phyloP scores from a whole-genome alignment of 2,113 vertebrate genomes.

The Lanius ludovicianus region DNA sequence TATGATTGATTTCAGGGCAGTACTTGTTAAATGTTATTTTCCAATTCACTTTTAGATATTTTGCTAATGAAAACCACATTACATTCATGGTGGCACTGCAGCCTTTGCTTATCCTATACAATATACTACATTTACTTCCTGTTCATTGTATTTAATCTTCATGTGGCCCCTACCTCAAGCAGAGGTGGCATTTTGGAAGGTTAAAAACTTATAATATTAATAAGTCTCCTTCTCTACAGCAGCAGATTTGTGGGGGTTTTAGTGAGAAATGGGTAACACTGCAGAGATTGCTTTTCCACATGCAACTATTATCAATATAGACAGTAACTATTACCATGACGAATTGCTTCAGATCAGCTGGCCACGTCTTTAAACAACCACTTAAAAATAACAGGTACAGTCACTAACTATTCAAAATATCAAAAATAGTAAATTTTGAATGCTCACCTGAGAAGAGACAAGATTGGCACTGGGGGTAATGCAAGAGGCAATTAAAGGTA shows the following conservation, averaged over 20 bases:
- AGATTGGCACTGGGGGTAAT: not conserved
- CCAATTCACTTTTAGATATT: conserved; percentile 24
- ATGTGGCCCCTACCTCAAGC: not conserved
- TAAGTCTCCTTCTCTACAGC: not conserved
- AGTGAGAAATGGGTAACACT: not conserved
- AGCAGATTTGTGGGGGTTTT: not conserved
- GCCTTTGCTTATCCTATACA: not conserved
- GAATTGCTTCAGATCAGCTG: not conserved
- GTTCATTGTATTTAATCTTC: not conserved
- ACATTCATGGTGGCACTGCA: not conserved
- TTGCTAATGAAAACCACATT: conserved; percentile 2
- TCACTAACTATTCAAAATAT: not conserved
- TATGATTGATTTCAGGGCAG: conserved; percentile 20
- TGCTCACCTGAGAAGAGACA: not conserved
- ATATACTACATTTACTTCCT: not conserved
- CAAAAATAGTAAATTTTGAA: not conserved
- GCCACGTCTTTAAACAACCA: not conserved
- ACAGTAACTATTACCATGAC: not conserved
- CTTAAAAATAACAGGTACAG: not conserved
- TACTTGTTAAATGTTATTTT: conserved; percentile 25
- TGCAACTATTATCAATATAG: not conserved
- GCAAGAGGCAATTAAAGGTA: not conserved
- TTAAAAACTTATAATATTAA: not conserved
- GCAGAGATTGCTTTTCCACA: not conserved
- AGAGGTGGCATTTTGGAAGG: not conserved